Percentiles rank a stretch among this genome's conserved stretches.
Conservation (phyloP, 2,888 invertebrate species). For the Amphiduros pacificus region DNA sequence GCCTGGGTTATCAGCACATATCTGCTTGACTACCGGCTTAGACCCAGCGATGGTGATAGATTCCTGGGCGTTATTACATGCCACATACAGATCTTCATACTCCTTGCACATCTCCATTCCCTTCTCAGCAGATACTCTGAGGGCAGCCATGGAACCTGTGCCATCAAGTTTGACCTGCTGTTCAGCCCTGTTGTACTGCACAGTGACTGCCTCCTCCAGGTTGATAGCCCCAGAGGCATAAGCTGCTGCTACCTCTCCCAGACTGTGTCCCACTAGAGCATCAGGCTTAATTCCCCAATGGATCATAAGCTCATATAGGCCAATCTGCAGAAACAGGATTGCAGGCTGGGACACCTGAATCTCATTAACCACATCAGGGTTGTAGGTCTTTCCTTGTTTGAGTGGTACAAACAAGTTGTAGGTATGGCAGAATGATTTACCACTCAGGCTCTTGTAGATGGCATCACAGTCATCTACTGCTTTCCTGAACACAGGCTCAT, state of each 20-base stretch:
- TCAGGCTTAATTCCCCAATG: constrained; percentile 20
- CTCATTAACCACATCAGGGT: constrained; percentile 4
- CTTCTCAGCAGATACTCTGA: constrained; percentile 13
- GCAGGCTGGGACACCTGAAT: constrained; percentile 12
- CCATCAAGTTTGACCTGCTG: constrained; percentile 16
- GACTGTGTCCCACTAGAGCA: constrained; percentile 19
- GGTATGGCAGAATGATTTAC: constrained; percentile 20
- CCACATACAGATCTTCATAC: constrained; percentile 19
- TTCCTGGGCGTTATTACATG: constrained; percentile 23
- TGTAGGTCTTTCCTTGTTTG: background rate
- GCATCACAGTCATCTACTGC: constrained; percentile 17
- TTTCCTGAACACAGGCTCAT: constrained; percentile 19
- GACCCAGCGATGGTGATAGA: constrained; percentile 24
- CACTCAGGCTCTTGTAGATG: constrained; percentile 16
- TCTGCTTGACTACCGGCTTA: constrained; percentile 9
- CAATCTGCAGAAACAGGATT: constrained; percentile 14
- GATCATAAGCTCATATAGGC: background rate
- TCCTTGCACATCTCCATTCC: constrained; percentile 11
- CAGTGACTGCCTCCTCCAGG: constrained; percentile 19
- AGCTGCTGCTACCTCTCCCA: constrained; percentile 21
- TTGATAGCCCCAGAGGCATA: constrained; percentile 17
- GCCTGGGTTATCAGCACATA: constrained; percentile 13
- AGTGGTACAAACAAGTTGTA: constrained; percentile 6
- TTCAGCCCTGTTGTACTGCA: constrained; percentile 9
- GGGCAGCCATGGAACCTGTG: constrained; percentile 28